Evolutionary conservation across 2,113 vertebrate species (phyloP).

Genomic region (Trichechus manatus): DNA sequence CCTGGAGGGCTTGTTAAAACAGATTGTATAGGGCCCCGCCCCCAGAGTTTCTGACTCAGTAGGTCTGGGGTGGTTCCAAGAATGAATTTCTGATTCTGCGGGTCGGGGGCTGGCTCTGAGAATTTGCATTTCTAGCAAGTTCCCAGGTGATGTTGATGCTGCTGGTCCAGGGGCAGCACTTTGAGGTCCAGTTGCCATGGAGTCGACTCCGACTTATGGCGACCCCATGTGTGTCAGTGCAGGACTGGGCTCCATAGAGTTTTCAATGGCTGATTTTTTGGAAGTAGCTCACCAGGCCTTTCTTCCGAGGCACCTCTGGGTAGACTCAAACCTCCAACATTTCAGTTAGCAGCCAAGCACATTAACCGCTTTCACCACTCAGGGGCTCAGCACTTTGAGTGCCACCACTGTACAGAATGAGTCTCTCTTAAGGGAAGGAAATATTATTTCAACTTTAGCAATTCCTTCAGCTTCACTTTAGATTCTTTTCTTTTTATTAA

Average conservation of each 20-base stretch:
- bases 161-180: not conserved
- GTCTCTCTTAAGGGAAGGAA: not conserved
- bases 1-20: not conserved
- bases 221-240: not conserved
- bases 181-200: not conserved
- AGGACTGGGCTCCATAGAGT: not conserved
- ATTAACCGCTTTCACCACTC: not conserved
- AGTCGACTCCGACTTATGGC: too few relatives aligned
- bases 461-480: not conserved
- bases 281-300: not conserved
- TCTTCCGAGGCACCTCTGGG: not conserved
- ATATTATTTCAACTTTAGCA: not conserved
- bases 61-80: not conserved
- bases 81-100: not conserved
- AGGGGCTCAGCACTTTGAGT: not conserved
- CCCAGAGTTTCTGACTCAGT: not conserved
- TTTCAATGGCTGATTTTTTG: not conserved
- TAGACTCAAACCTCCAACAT: not conserved
- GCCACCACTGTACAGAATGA: not conserved
- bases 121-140: too few relatives aligned
- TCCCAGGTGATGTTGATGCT: too few relatives aligned
- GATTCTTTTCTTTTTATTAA: not conserved
- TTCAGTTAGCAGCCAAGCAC: not conserved
- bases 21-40: not conserved
- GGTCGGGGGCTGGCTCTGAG: not conserved